Conservation (phyloP, 2,113 vertebrate genomes). For the Cheirogaleus medius region DNA sequence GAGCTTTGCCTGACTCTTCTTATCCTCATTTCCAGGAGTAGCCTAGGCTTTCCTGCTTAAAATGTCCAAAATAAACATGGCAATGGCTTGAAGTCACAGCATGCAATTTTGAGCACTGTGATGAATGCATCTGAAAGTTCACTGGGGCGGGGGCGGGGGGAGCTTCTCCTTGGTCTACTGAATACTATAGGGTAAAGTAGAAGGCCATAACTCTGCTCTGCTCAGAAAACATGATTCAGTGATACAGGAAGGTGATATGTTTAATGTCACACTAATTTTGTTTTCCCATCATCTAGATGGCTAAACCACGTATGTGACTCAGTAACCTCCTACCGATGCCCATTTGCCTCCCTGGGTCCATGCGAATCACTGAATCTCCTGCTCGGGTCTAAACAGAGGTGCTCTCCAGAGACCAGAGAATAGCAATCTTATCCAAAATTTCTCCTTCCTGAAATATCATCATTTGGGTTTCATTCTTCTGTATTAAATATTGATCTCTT, state of each 20-base stretch:
- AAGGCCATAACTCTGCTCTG: background rate
- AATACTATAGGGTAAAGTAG: background rate
- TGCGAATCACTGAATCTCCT: background rate
- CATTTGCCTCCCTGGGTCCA: background rate
- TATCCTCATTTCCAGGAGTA: background rate
- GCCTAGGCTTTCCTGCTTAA: constrained; percentile 46
- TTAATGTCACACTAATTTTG: background rate
- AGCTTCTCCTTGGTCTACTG: background rate
- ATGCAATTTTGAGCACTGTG: background rate
- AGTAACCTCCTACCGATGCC: accelerated
- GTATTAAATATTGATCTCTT: background rate
- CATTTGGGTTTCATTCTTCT: constrained; percentile 13
- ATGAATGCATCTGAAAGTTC: background rate
- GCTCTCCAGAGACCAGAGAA: background rate
- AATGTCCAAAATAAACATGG: constrained; percentile 69
- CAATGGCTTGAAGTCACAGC: constrained; percentile 19
- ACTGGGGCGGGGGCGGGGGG: background rate
- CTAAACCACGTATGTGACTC: background rate
- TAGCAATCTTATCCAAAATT: background rate
- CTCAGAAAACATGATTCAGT: background rate
- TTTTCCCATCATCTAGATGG: background rate
- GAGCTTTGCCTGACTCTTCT: background rate
- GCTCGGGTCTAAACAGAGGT: background rate
- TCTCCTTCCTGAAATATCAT: background rate
- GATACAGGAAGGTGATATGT: background rate